Conservation (phyloP, 2,888 invertebrate genomes). For the Rhagium mordax region DNA sequence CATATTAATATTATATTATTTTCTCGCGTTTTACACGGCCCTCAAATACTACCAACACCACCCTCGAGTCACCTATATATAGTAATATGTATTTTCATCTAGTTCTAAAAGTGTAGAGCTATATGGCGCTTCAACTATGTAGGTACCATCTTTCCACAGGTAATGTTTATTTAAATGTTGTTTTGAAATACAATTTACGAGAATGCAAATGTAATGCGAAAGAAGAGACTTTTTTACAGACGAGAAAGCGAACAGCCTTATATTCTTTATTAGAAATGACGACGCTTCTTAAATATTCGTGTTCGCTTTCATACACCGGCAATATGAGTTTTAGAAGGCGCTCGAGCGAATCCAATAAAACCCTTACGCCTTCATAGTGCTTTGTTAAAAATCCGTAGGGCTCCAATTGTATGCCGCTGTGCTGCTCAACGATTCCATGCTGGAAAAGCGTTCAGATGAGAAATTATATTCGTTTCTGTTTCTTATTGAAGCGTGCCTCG, state of each 20-base stretch:
- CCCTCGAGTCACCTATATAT: no score
- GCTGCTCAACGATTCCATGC: neutral
- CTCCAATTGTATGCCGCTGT: slow-evolving; percentile 14
- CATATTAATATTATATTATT: no score
- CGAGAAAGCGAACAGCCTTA: neutral
- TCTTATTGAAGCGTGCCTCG: slow-evolving; percentile 36
- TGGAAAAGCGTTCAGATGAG: slow-evolving; percentile 38
- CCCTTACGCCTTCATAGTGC: slow-evolving; percentile 43
- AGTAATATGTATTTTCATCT: no score
- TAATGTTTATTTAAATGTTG: neutral
- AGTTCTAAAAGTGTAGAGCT: no score
- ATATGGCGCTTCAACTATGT: no score
- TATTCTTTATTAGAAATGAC: slow-evolving; percentile 50
- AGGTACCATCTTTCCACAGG: no score
- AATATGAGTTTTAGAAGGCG: slow-evolving; percentile 63
- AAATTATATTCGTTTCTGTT: slow-evolving; percentile 44
- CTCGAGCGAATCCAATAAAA: slow-evolving; percentile 65
- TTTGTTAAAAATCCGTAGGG: slow-evolving; percentile 32
- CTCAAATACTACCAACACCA: no score
- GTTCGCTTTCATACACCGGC: slow-evolving; percentile 57
- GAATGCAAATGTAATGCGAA: slow-evolving; percentile 1
- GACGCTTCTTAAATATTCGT: slow-evolving; percentile 54
- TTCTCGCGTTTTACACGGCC: no score
- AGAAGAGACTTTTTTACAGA: neutral
- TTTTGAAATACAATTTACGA: neutral